Conservation (phyloP, 2,113 vertebrate genomes). For the Tenrec ecaudatus region DNA sequence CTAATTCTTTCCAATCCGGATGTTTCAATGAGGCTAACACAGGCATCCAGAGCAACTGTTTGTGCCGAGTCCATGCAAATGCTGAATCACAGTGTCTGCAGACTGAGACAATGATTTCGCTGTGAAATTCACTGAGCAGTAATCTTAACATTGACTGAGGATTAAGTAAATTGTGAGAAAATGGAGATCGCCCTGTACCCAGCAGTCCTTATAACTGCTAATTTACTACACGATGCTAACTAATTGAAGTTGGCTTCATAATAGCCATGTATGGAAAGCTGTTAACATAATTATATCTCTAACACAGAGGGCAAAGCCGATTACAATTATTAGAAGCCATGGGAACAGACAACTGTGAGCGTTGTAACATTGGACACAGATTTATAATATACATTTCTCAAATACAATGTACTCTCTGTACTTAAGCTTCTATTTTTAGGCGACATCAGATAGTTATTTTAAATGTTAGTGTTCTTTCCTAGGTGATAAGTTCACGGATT, state of each 20-base stretch:
- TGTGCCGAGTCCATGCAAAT: conserved; percentile 66
- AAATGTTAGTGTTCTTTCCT: conserved; percentile 62
- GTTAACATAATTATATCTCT: conserved; percentile 88
- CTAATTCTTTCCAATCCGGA: conserved; percentile 51
- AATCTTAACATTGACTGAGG: conserved; percentile 86
- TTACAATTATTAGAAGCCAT: conserved; percentile 85
- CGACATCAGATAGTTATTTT: conserved; percentile 58
- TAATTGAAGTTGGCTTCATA: conserved; percentile 86
- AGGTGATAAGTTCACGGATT: conserved; percentile 72
- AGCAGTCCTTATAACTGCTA: conserved; percentile 85
- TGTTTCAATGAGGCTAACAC: conserved; percentile 60
- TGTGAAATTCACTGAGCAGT: conserved; percentile 76
- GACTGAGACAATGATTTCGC: conserved; percentile 61
- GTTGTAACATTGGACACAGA: conserved; percentile 70
- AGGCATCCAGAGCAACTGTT: conserved; percentile 37
- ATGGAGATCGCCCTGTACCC: conserved; percentile 83
- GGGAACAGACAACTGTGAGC: conserved; percentile 74
- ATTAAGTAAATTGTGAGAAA: conserved; percentile 88
- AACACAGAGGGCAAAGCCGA: conserved; percentile 82
- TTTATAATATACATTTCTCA: conserved; percentile 78
- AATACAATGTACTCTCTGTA: conserved; percentile 58
- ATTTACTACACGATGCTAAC: conserved; percentile 89
- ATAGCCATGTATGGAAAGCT: conserved; percentile 87
- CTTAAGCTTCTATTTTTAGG: conserved; percentile 62
- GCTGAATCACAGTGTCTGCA: conserved; percentile 70